Base-by-base conservation (phyloP, 2,113 vertebrate genomes). In the Myxocyprinus asiaticus region DNA sequence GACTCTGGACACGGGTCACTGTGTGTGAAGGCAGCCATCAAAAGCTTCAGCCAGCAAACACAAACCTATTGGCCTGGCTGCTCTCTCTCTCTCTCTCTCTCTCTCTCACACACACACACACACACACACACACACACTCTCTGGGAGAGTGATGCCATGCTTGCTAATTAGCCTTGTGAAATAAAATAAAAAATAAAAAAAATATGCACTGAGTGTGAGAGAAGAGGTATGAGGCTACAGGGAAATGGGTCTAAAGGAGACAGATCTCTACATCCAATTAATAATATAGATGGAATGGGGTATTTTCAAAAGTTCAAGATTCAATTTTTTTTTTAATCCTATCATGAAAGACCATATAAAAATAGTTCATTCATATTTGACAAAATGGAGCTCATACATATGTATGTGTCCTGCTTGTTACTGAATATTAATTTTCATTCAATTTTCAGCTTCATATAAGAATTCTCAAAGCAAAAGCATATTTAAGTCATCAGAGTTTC, bases 161-260 rank as follows among this genome's bases (percentile, higher is more conserved):
- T 84, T 83, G 79, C 76, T 84, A 82, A 88, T 86, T 15, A 83
- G 69, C 65, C 74, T 59, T 83, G 72, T 76, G 83, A 70, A 59
- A 79, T 69, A 82, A 70, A 83, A 85, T 76, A 62, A 56, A n/a
- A 45, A 3, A 45, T 33, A 71, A 71, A 78, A 77, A 77, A 84
- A 89, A 84, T 33, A 33, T 53, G 5, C 4, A 56, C 45, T 59
- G 51, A 44, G 48, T 4, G 33, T 48, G 43, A 53, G 62, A 68
- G 43, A 45, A 15, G 63, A 4, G 4, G 44, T 9, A 43, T 63
- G 70, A 45, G 12, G 69, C 22, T 33, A 33, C 22, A 33, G 42
- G 50, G 44, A 11, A 15, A 66, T 5, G 15, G 50, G 63, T 75
- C 80, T 69, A 67, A 47, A 79, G 76, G 80, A 84, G 82, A 17